Conservation (phyloP, 1,140 invertebrate species). For the Colletes gigas region DNA sequence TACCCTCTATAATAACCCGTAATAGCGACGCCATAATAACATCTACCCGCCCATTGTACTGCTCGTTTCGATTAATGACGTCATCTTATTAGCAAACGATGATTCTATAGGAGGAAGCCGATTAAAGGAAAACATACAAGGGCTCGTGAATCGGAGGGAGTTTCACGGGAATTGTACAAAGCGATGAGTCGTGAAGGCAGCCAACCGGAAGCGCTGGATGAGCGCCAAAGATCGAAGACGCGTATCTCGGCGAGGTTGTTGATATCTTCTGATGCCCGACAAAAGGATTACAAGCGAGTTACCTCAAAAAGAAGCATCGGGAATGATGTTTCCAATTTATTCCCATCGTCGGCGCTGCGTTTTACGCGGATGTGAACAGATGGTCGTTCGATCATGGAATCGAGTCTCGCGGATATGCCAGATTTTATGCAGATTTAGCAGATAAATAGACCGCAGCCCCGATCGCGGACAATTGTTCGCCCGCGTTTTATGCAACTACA, state of each 20-base stretch:
- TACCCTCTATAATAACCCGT: not conserved
- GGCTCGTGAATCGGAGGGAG: slow-evolving; percentile 13
- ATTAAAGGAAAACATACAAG: slow-evolving; percentile 34
- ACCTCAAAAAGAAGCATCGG: slow-evolving; percentile 4
- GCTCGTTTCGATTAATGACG: not conserved
- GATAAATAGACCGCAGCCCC: slow-evolving; percentile 13
- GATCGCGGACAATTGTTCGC: slow-evolving; percentile 19
- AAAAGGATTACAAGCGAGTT: slow-evolving; percentile 45
- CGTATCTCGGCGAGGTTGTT: slow-evolving; percentile 47
- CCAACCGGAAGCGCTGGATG: slow-evolving; percentile 59
- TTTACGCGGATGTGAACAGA: not conserved
- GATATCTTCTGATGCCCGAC: slow-evolving; percentile 34
- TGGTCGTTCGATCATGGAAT: slow-evolving; percentile 29
- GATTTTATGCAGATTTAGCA: slow-evolving; percentile 42
- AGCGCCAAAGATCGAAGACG: slow-evolving; percentile 55
- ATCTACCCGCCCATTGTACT: not conserved
- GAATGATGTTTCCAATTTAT: slow-evolving; percentile 46
- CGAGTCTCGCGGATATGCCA: slow-evolving; percentile 13
- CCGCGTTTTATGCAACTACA: not conserved
- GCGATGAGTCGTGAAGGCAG: slow-evolving; percentile 57
- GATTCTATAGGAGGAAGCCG: slow-evolving; percentile 1
- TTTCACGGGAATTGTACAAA: slow-evolving; percentile 28
- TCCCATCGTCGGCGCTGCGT: not conserved
- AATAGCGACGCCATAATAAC: not conserved
- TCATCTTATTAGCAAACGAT: slow-evolving; percentile 5